These are phyloP conservation scores for Vanessa tameamea DNA, from an alignment of 1,140 invertebrate genomes.

Conservation along the genomic window DNA sequence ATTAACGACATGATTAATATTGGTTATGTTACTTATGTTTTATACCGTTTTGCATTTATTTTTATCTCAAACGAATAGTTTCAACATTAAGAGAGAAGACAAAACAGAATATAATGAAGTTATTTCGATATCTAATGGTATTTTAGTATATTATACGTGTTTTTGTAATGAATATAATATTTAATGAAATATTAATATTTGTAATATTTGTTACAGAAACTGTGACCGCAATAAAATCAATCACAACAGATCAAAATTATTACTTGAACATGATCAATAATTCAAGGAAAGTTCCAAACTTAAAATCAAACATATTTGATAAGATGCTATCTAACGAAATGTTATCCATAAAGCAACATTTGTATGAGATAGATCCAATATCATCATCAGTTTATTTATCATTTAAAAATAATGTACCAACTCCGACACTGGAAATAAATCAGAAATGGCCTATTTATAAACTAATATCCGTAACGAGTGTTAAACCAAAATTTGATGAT, in stretches of 20 bases:
- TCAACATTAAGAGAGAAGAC: constrained; percentile 4
- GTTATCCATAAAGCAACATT: constrained; percentile 58
- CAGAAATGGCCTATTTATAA: constrained; percentile 61
- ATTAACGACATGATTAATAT: constrained; percentile 31
- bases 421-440: constrained; percentile 59
- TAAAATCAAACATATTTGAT: constrained; percentile 63
- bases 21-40: constrained; percentile 68
- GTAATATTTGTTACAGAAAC: not conserved
- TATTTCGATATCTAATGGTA: constrained; percentile 13
- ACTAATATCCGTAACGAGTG: constrained; percentile 33
- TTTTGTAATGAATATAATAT: not conserved
- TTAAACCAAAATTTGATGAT: not conserved
- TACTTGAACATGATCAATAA: constrained; percentile 14
- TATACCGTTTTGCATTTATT: constrained; percentile 42
- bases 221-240: not conserved
- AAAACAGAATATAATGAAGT: constrained; percentile 3
- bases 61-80: constrained; percentile 12
- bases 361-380: constrained; percentile 49
- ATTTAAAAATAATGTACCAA: constrained; percentile 44
- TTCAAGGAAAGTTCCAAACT: constrained; percentile 42
- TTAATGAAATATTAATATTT: not conserved
- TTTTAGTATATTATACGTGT: not conserved
- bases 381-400: constrained; percentile 38
- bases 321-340: constrained; percentile 70
- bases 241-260: not conserved